Evolutionary conservation across 2,888 invertebrate species (phyloP), one percentile per base, ranked within the genome.

Genomic region (Lithophane socia): DNA sequence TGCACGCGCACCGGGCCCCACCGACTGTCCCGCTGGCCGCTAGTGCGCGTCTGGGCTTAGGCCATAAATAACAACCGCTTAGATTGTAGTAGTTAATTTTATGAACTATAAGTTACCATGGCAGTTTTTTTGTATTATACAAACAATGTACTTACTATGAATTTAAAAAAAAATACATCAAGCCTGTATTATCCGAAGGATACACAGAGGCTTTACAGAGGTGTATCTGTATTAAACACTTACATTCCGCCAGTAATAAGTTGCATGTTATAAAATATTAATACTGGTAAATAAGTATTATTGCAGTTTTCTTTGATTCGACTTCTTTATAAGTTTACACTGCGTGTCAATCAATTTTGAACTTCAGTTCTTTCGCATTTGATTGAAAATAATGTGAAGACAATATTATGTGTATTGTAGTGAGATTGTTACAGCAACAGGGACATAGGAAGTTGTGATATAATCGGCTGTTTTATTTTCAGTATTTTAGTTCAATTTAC

Each of bases 391-490:
- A 49, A 21, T 72, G 67, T 68, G 58, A 44, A 37, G 73, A 79
- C 64, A 79, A 73, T 83, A 49, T 49, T 49, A 73, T 77, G 7
- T 66, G 29, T 76, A 18, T 65, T 47, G n/a, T 60, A 77, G 10
- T 66, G 8, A 52, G 52, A 52, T 63, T 49, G n/a, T n/a, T 60
- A 42, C n/a, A 63, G 29, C 16, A 61, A 61, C 60, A 66, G 63
- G 1, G 54, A 37, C 37, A 4, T 63, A 52, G 42, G 1, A 58
- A 73, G 49, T 80, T 77, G 81, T 82, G 81, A 82, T 82, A 75
- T 74, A 65, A 75, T 67, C 44, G 87, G 83, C 87, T 86, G 85
- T 86, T 71, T 72, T 79, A 64, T 77, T 80, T 67, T 69, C 73
- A 84, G 70, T 84, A 80, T 79, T 64, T 75, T 84, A 76, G 52